phyloP scores from a whole-genome alignment of 2,888 invertebrate genomes.

The Caenorhabditis japonica region DNA sequence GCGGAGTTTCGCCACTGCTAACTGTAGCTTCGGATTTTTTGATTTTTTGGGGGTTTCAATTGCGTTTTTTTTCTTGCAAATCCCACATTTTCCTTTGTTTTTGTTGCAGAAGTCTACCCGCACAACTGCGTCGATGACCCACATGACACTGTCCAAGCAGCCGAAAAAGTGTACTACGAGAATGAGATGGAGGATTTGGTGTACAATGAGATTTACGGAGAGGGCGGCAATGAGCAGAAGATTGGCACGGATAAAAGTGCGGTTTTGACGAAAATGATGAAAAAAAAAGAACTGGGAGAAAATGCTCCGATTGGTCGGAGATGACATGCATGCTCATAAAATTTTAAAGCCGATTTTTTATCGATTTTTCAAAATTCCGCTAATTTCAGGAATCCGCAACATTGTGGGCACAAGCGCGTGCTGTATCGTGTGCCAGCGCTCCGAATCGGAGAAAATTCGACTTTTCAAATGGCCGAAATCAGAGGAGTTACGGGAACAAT shows the following conservation, averaged over 20 bases:
- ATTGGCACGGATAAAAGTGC: slow-evolving; percentile 13
- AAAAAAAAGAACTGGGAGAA: no score
- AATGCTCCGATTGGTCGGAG: no score
- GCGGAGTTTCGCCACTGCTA: no score
- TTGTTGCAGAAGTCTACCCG: slow-evolving; percentile 30
- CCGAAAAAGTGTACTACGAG: slow-evolving; percentile 41
- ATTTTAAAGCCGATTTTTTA: no score
- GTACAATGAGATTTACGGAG: slow-evolving; percentile 43
- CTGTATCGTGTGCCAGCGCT: slow-evolving; percentile 45
- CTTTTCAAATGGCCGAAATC: slow-evolving; percentile 55
- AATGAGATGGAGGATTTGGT: slow-evolving; percentile 51
- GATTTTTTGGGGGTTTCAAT: no score
- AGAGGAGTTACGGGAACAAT: slow-evolving; percentile 37
- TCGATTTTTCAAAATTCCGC: neutral
- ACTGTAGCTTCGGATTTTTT: no score
- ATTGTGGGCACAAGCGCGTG: slow-evolving; percentile 13
- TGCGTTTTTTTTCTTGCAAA: neutral
- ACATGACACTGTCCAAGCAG: slow-evolving; percentile 3
- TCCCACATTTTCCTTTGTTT: neutral
- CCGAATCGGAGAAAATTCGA: slow-evolving; percentile 49
- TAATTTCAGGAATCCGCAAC: slow-evolving; percentile 23
- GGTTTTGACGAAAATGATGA: no score
- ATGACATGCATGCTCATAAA: no score
- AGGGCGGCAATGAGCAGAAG: slow-evolving; percentile 26
- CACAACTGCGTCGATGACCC: slow-evolving; percentile 6